A percentile compares a stretch with the other conserved stretches of the same genome.
These are phyloP conservation scores for Gambelia wislizenii DNA, from an alignment of 2,797 vertebrate genomes.

Conservation along the genomic window DNA sequence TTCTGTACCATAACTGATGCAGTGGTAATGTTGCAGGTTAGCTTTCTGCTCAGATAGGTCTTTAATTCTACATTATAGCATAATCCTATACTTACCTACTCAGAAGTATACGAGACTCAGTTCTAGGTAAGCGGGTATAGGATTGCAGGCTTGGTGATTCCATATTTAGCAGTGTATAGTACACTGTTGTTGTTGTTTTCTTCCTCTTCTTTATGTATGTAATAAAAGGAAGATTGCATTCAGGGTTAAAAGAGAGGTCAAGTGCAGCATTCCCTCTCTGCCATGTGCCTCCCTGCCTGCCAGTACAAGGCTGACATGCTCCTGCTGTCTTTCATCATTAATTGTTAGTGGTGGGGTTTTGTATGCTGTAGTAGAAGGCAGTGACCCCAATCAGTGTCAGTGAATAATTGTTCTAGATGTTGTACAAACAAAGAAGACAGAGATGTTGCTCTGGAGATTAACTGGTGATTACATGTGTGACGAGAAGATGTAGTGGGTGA, in stretches of 20 bases:
- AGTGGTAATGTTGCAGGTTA: not conserved
- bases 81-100: not conserved
- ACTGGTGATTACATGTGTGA: not conserved
- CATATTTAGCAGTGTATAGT: not conserved
- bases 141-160: not conserved
- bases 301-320: constrained; percentile 6
- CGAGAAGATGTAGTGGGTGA: not conserved
- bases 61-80: not conserved
- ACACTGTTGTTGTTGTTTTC: not conserved
- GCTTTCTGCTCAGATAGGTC: not conserved
- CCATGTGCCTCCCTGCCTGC: not conserved
- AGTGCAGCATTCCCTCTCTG: not conserved
- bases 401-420: constrained; percentile 34
- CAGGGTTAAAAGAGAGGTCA: constrained; percentile 24
- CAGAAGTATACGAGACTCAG: not conserved
- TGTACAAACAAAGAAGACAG: constrained; percentile 33
- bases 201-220: constrained; percentile 2
- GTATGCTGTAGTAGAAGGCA: constrained; percentile 9
- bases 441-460: not conserved
- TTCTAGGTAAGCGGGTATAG: not conserved
- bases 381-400: constrained; percentile 32
- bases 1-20: not conserved
- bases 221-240: constrained; percentile 13
- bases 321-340: constrained; percentile 17
- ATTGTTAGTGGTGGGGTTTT: constrained; percentile 28